Base-by-base conservation (phyloP, 2,888 invertebrate species). In the Drosophila sordidula region DNA sequence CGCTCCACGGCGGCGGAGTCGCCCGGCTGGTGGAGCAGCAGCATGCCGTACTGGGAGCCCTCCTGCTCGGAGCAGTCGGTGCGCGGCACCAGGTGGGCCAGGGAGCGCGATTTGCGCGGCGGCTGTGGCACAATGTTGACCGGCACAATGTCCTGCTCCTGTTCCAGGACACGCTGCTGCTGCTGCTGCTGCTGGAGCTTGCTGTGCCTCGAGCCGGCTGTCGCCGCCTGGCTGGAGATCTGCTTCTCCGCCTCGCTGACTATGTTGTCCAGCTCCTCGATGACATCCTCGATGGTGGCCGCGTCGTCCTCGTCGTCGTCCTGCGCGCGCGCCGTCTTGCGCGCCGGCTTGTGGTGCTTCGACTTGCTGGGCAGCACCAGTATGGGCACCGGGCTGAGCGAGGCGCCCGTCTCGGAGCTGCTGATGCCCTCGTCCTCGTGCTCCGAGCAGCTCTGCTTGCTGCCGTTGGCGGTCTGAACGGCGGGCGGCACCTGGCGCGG, bases 361-460 rank as follows among this genome's bases (percentile, higher is more conserved):
- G 75, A 50, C 66, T 82, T 82, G 42, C 73, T 73, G 32, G 92
- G 92, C 50, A 92, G 80, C 12, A 92, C 91, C 36, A 92, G 80
- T n/a, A 92, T 92, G 32, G 93, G 93, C 89, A 96, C 96, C 0
- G 96, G 96, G 68, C 95, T 96, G 44, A 96, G 93, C 41, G 96
- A 96, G 77, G 95, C 93, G 52, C 93, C 92, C 12, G 93, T 92
- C 90, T 97, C 97, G 0, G 97, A 97, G 8, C 97, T 97, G 87
- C 96, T 97, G 77, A 97, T 97, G 6, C 97, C 97, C 93, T 97
- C 97, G 89, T 97, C 97, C 92, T 97, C 97, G 39, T 96, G 96
- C 75, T 96, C 96, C 6, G 96, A 95, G 42, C 95, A 95, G 87
- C 94, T 94, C 46, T 89, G 90, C 46, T 91, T 91, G 63, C 87